phyloP scores from a whole-genome alignment of 2,113 vertebrate genomes.

The Gambusia holbrooki region DNA sequence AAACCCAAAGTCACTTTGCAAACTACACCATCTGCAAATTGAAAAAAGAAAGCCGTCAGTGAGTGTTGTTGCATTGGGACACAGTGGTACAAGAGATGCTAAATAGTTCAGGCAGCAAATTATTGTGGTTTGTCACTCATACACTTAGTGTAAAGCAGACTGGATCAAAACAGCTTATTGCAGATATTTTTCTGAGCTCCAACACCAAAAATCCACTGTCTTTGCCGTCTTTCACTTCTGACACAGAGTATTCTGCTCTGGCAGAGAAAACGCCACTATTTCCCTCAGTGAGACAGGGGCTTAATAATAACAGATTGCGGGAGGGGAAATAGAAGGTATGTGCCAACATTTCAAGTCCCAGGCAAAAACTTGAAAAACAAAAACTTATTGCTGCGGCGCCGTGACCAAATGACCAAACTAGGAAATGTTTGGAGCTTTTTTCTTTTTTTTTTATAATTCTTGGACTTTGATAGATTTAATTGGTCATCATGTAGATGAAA shows the following conservation, averaged over 20 bases:
- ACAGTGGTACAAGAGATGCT: conserved; percentile 4
- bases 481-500: conserved; percentile 5
- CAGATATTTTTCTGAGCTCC: conserved; percentile 10
- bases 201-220: conserved; percentile 26
- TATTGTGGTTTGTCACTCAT: conserved; percentile 34
- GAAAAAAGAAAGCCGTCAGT: background rate
- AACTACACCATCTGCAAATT: no score
- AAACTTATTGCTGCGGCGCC: conserved; percentile 45
- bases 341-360: conserved; percentile 55
- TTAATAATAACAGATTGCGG: conserved; percentile 66
- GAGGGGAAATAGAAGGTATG: conserved; percentile 52
- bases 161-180: conserved; percentile 47
- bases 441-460: background rate
- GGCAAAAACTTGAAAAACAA: conserved; percentile 33
- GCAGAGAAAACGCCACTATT: conserved; percentile 35
- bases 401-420: conserved; percentile 12
- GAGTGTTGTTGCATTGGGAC: background rate
- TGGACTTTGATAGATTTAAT: background rate
- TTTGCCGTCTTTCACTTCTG: conserved; percentile 53
- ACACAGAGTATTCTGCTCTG: conserved; percentile 60
- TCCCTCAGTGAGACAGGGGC: conserved; percentile 43
- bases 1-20: no score
- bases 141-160: conserved; percentile 24
- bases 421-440: conserved; percentile 2
- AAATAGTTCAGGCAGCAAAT: conserved; percentile 17